Evolutionary conservation across 2,797 vertebrate genomes (phyloP).

Genomic region (Lutjanus argentimaculatus): DNA sequence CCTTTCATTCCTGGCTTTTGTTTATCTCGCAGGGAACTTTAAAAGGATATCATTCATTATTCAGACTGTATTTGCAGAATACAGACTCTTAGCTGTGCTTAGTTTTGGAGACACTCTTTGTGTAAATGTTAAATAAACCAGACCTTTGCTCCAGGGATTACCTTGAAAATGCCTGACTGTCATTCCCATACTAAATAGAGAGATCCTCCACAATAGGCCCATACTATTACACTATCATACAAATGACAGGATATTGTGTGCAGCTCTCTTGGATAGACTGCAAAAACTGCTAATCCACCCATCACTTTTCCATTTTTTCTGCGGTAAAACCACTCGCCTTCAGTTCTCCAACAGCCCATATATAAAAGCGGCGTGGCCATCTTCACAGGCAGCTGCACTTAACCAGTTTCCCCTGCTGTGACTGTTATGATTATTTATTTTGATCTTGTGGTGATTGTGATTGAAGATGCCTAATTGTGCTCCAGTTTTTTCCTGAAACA

Average conservation of each 20-base stretch:
- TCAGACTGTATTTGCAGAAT: constrained; percentile 64
- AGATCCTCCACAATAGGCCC: constrained; percentile 34
- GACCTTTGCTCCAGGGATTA: constrained; percentile 69
- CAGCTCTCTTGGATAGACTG: neutral
- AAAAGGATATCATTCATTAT: constrained; percentile 72
- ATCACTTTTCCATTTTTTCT: constrained; percentile 16
- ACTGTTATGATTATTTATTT: constrained; percentile 14
- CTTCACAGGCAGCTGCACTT: constrained; percentile 29
- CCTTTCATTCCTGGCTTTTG: constrained; percentile 67
- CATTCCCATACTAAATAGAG: constrained; percentile 39
- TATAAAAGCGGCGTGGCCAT: constrained; percentile 5
- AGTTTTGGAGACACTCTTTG: constrained; percentile 58
- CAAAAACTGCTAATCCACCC: constrained; percentile 31
- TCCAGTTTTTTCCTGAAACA: neutral
- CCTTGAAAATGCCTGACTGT: constrained; percentile 43
- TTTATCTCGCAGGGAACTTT: constrained; percentile 66
- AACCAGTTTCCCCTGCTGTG: constrained; percentile 26
- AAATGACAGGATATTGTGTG: constrained; percentile 23
- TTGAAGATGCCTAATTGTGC: constrained; percentile 1
- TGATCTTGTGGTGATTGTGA: neutral
- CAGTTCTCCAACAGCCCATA: neutral
- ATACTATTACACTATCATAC: constrained; percentile 18
- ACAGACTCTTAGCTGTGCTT: constrained; percentile 52
- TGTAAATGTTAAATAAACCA: constrained; percentile 71
- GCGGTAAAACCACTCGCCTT: neutral